Conservation (phyloP, 2,888 invertebrate genomes). For the Ophion ellenae region DNA sequence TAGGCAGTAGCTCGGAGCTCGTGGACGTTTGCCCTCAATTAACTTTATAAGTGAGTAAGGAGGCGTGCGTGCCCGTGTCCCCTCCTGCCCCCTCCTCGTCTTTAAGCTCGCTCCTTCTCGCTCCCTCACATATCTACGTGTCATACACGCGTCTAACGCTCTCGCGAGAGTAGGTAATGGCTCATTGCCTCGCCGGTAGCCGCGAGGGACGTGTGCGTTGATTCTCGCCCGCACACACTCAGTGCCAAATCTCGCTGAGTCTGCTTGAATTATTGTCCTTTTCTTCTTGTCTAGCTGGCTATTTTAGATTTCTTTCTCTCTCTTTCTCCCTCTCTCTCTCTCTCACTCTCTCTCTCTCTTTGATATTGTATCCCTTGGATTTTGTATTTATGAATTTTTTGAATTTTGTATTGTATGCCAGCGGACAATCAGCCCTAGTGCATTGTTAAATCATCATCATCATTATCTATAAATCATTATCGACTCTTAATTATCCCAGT, state of each 20-base stretch:
- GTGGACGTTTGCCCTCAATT: conserved; percentile 84
- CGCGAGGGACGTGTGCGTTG: conserved; percentile 46
- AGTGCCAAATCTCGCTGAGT: conserved; percentile 71
- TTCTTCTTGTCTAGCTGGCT: conserved; percentile 22
- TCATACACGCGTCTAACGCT: conserved; percentile 51
- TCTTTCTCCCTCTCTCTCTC: too few species aligned
- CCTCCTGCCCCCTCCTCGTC: conserved; percentile 44
- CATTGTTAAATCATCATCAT: too few species aligned
- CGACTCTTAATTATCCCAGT: background rate
- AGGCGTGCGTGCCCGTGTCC: conserved; percentile 81
- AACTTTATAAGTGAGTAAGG: conserved; percentile 84
- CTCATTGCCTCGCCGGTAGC: conserved; percentile 62
- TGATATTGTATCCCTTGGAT: too few species aligned
- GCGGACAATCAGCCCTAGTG: too few species aligned
- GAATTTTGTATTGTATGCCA: too few species aligned
- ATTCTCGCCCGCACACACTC: conserved; percentile 56
- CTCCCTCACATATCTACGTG: conserved; percentile 28
- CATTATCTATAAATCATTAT: background rate
- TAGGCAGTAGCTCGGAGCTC: conserved; percentile 78
- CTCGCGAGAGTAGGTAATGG: conserved; percentile 59
- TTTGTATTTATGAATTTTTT: too few species aligned
- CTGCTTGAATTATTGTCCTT: conserved; percentile 16
- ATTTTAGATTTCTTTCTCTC: conserved; percentile 7
- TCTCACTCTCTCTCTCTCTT: too few species aligned
- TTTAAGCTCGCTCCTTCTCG: conserved; percentile 30